Evolutionary conservation across 2,888 invertebrate genomes (phyloP).

Genomic region (Drosophila infuscata): DNA sequence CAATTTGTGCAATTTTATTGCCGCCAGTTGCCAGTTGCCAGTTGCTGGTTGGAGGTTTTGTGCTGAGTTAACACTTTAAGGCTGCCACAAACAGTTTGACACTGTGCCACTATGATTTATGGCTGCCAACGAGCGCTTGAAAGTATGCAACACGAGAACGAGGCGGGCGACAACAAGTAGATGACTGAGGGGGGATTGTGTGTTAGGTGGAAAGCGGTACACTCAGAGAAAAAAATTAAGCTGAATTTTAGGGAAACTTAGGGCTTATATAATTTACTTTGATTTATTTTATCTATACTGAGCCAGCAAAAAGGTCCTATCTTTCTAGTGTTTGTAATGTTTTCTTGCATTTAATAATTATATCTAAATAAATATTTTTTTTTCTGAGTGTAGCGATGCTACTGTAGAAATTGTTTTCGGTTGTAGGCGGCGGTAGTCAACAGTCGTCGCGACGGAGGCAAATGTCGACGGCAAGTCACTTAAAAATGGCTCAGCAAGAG

Average conservation of each 20-base stretch:
- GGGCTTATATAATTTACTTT: background rate
- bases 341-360: background rate
- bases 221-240: background rate
- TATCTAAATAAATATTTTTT: background rate
- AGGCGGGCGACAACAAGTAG: slow-evolving; percentile 23
- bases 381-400: background rate
- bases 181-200: background rate
- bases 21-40: slow-evolving; percentile 3
- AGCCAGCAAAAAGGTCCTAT: too few species aligned
- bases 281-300: too few species aligned
- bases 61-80: slow-evolving; percentile 72
- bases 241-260: background rate
- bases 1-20: slow-evolving; percentile 52
- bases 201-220: background rate
- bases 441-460: slow-evolving; percentile 53
- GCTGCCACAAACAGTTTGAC: slow-evolving; percentile 32
- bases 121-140: slow-evolving; percentile 54
- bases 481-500: slow-evolving; percentile 70
- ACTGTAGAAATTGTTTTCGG: background rate
- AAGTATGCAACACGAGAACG: slow-evolving; percentile 70
- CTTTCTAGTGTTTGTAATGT: background rate
- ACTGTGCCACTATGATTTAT: slow-evolving; percentile 66
- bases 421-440: slow-evolving; percentile 31
- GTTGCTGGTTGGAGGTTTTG: slow-evolving; percentile 40
- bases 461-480: slow-evolving; percentile 76